phyloP scores from a whole-genome alignment of 2,888 invertebrate species.

The Drosophila hamatofila region DNA sequence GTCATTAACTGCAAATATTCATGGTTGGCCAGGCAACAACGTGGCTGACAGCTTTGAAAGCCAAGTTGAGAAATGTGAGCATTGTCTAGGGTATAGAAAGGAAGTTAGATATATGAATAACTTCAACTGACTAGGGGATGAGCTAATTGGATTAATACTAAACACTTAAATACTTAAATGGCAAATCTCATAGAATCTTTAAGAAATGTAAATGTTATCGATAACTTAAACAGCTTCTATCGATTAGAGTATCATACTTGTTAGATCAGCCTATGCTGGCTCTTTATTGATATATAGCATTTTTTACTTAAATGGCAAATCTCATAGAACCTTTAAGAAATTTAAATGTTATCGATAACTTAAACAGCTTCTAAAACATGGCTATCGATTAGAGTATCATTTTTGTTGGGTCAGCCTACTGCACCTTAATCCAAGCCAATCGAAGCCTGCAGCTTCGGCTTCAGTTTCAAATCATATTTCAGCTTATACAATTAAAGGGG shows the following conservation, averaged over 20 bases:
- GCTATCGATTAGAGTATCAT: neutral
- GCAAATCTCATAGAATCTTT: neutral
- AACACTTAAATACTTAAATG: neutral
- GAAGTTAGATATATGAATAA: neutral
- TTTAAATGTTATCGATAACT: neutral
- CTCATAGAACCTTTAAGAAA: neutral
- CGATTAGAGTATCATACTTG: neutral
- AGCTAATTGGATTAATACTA: too few relatives aligned
- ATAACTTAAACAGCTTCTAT: neutral
- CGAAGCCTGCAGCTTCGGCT: neutral
- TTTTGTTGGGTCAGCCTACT: neutral
- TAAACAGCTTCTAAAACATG: neutral
- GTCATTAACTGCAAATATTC: conserved; percentile 3
- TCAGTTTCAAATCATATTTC: neutral
- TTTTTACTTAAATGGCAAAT: neutral
- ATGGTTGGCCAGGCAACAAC: neutral
- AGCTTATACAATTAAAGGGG: neutral
- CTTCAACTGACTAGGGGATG: too few relatives aligned
- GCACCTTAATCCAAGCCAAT: neutral
- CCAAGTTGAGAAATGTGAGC: neutral
- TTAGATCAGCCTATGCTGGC: too few relatives aligned
- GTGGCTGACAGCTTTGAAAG: neutral
- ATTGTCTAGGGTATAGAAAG: neutral
- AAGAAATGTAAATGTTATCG: neutral
- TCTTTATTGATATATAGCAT: too few relatives aligned